Conservation (phyloP, 1,140 invertebrate species). For the Bicyclus anynana region DNA sequence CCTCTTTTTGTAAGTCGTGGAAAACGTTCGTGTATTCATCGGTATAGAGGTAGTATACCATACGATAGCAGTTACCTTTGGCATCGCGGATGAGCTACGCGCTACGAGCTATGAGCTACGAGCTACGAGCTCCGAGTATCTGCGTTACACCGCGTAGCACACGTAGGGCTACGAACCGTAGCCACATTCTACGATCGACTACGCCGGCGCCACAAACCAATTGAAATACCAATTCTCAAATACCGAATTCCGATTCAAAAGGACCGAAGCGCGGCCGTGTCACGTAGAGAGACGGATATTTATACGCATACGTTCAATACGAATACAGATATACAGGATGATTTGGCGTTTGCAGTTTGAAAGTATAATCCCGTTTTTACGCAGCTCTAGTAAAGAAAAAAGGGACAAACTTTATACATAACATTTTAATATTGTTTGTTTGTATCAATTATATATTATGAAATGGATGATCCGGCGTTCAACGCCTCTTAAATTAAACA, state of each 20-base stretch:
- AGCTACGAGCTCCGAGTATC: too few relatives aligned
- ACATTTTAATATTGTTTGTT: too few relatives aligned
- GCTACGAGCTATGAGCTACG: too few relatives aligned
- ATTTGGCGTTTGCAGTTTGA: not conserved
- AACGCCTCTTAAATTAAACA: too few relatives aligned
- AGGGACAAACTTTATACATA: too few relatives aligned
- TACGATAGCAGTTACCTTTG: not conserved
- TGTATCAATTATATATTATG: too few relatives aligned
- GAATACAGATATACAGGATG: slow-evolving; percentile 9
- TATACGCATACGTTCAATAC: slow-evolving; percentile 24
- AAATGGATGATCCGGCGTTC: too few relatives aligned
- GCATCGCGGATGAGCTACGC: not conserved
- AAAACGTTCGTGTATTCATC: too few relatives aligned
- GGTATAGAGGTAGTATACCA: too few relatives aligned
- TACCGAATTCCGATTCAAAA: slow-evolving; percentile 47
- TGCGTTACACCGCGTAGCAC: not conserved
- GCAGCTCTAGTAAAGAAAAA: too few relatives aligned
- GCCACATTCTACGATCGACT: slow-evolving; percentile 21
- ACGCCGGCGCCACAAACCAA: slow-evolving; percentile 46
- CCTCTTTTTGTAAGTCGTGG: too few relatives aligned
- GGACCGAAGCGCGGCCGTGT: slow-evolving; percentile 33
- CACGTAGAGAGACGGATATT: slow-evolving; percentile 33
- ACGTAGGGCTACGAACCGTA: slow-evolving; percentile 9
- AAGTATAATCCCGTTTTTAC: not conserved
- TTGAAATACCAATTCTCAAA: slow-evolving; percentile 51